Percentiles rank a stretch among this genome's conserved stretches.
Conservation (phyloP, 2,113 vertebrate genomes). For the Numida meleagris region DNA sequence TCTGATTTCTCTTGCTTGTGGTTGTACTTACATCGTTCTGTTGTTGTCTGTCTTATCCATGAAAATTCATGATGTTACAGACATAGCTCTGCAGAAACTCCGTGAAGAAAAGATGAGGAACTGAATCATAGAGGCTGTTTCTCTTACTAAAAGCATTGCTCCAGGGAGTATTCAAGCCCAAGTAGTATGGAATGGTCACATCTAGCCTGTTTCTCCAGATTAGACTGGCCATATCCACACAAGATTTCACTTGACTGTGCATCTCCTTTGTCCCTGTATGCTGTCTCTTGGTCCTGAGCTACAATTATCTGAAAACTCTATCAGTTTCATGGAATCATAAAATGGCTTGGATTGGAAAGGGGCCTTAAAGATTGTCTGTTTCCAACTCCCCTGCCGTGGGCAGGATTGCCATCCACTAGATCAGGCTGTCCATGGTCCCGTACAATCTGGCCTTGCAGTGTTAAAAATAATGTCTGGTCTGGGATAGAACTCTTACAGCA, state of each 20-base stretch:
- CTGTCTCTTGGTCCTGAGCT: neutral
- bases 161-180: neutral
- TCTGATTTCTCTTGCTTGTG: neutral
- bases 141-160: neutral
- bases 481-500: neutral
- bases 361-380: no score
- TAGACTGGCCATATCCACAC: neutral
- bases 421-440: no score
- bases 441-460: no score
- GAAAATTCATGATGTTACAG: neutral
- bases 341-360: no score
- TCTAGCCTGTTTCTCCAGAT: neutral
- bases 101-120: neutral
- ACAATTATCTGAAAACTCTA: neutral
- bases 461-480: neutral
- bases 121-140: neutral
- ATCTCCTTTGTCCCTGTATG: neutral
- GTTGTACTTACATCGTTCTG: neutral
- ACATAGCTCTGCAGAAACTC: neutral
- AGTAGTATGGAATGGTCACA: neutral
- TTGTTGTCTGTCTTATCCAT: neutral
- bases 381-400: no score
- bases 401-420: no score
- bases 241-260: neutral
- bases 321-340: no score